Percentiles rank a stretch among this genome's conserved stretches.
Conservation (phyloP, 2,797 vertebrate genomes). For the Sebastes umbrosus region DNA sequence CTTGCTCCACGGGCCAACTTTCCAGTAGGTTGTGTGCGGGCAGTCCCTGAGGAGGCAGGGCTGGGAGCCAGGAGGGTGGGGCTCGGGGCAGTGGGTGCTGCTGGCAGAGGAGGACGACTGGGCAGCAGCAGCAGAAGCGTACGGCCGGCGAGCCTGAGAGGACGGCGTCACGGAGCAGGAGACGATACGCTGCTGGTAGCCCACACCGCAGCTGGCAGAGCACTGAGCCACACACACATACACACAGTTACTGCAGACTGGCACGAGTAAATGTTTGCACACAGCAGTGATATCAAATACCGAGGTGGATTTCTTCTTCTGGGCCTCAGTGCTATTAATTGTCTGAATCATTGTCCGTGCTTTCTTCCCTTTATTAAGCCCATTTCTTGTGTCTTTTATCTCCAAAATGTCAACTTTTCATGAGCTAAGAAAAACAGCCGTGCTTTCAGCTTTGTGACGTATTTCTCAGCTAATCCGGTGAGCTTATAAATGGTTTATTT, state of each 20-base stretch:
- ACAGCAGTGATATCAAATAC: not conserved
- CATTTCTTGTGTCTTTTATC: not conserved
- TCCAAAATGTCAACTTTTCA: not conserved
- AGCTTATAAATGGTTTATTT: not conserved
- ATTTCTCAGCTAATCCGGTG: not conserved
- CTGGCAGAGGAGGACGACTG: slow-evolving; percentile 62
- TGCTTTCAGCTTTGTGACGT: not conserved
- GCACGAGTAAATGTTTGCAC: not conserved
- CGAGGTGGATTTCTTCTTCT: not conserved
- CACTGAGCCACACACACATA: slow-evolving; percentile 81
- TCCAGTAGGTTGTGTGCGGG: slow-evolving; percentile 84
- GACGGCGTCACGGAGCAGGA: slow-evolving; percentile 81
- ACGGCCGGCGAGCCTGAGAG: slow-evolving; percentile 50
- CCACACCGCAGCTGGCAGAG: slow-evolving; percentile 85
- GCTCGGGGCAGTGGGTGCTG: slow-evolving; percentile 77
- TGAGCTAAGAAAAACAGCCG: too few species aligned
- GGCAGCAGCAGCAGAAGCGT: slow-evolving; percentile 36
- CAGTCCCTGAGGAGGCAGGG: slow-evolving; percentile 85
- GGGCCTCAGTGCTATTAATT: not conserved
- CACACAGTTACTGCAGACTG: slow-evolving; percentile 7
- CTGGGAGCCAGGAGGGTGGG: slow-evolving; percentile 71
- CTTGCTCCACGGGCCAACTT: slow-evolving; percentile 89
- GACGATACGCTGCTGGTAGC: slow-evolving; percentile 82
- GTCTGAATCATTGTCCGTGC: not conserved
- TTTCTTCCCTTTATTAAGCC: not conserved